Conservation (phyloP, 1,140 invertebrate species). For the Scaptomyza montana region DNA sequence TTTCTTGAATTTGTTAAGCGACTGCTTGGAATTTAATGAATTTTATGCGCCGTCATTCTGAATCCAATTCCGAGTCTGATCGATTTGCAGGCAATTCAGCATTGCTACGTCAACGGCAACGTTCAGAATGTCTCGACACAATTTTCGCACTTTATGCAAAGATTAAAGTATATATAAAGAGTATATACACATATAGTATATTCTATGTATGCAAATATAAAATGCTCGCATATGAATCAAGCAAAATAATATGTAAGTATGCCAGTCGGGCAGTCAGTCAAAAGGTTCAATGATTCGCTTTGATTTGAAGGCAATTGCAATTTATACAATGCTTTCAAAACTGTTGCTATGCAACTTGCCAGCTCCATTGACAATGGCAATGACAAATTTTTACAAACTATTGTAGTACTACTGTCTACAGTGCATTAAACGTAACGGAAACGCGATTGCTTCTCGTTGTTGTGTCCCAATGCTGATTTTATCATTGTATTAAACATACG, state of each 20-base stretch:
- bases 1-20: slow-evolving; percentile 60
- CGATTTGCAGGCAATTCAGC: slow-evolving; percentile 49
- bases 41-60: slow-evolving; percentile 58
- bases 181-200: slow-evolving; percentile 33
- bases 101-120: slow-evolving; percentile 18
- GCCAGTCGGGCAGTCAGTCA: slow-evolving; percentile 53
- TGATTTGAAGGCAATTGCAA: slow-evolving; percentile 60
- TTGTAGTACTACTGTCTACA: slow-evolving; percentile 1
- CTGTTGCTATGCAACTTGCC: slow-evolving; percentile 24
- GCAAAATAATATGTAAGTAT: slow-evolving; percentile 44
- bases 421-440: slow-evolving; percentile 39
- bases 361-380: slow-evolving; percentile 56
- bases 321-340: slow-evolving; percentile 61
- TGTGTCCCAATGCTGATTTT: slow-evolving; percentile 40
- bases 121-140: slow-evolving; percentile 8
- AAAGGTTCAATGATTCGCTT: slow-evolving; percentile 66
- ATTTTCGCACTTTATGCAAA: slow-evolving; percentile 67
- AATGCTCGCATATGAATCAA: slow-evolving; percentile 57
- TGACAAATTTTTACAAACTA: slow-evolving; percentile 22
- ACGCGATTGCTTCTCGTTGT: slow-evolving; percentile 28
- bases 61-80: slow-evolving; percentile 42
- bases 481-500: slow-evolving; percentile 43
- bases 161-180: slow-evolving; percentile 29
- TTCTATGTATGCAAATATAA: slow-evolving; percentile 1
- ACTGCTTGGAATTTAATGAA: slow-evolving; percentile 71